phyloP scores from a whole-genome alignment of 2,797 vertebrate genomes.

The Avahi laniger region DNA sequence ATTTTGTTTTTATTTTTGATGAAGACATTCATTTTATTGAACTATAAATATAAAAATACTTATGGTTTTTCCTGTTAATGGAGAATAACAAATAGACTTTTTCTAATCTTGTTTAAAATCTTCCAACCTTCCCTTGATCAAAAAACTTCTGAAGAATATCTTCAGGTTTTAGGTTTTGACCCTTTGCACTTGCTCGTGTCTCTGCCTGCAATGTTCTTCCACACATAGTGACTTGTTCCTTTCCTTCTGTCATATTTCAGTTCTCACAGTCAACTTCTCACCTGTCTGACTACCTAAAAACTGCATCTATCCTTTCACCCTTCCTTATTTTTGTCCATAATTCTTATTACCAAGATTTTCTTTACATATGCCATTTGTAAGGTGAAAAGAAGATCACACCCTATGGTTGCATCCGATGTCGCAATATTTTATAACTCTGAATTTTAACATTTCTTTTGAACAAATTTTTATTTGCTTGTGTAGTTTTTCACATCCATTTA shows the following conservation, averaged over 20 bases:
- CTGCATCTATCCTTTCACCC: not conserved
- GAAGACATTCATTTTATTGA: not conserved
- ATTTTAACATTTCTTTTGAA: not conserved
- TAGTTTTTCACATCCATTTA: not conserved
- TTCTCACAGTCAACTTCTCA: not conserved
- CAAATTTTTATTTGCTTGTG: not conserved
- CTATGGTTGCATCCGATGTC: not conserved
- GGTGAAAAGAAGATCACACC: not conserved
- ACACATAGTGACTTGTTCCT: not conserved
- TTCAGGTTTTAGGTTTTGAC: not conserved
- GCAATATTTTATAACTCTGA: not conserved
- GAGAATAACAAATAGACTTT: not conserved
- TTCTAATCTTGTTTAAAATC: not conserved
- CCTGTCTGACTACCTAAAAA: not conserved
- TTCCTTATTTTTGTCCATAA: not conserved
- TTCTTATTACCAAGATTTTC: not conserved
- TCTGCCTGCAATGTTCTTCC: not conserved
- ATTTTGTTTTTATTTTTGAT: not conserved
- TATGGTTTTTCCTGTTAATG: not conserved
- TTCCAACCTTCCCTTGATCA: not conserved
- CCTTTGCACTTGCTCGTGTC: not conserved
- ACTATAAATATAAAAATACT: not conserved
- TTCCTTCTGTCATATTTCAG: not conserved
- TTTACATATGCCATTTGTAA: not conserved
- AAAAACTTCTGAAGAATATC: not conserved